Evolutionary conservation across 2,113 vertebrate genomes (phyloP), one percentile per base, ranked within the genome.

Genomic region (Pungitius pungitius): DNA sequence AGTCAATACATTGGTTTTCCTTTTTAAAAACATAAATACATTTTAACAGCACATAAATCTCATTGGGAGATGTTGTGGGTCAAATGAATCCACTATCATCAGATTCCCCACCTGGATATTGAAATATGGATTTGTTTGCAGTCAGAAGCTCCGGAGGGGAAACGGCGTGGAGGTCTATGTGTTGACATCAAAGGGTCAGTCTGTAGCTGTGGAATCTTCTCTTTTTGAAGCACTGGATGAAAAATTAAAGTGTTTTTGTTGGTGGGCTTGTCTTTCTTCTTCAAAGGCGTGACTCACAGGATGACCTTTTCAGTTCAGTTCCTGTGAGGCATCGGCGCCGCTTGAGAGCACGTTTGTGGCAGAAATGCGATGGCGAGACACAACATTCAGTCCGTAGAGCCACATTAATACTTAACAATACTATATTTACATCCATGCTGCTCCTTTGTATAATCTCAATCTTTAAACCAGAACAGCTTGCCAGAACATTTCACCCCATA

Each of bases 271-370:
- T 85, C 90, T 91, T 90, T 91, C 80, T 89, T 89, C 92, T 93
- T 92, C 92, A 93, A 92, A 93, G 89, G 82, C 75, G 52, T 74
- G 90, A 91, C 67, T 89, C 84, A 87, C 12, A 20, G 10, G 8
- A 43, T 81, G 84, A 92, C 90, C 88, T 92, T 91, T 30, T 85
- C 6, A n/a, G 69, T 65, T 78, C 66, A 80, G 78, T 72, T 80
- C 77, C 84, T 73, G 77, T 56, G 83, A 73, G 75, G 71, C 72
- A 52, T 71, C 56, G 11, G 52, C 55, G 69, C 45, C 56, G 61
- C 54, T 81, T 69, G 27, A 79, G 84, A 88, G 78, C 75, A n/a
- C 73, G 39, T 20, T 3, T 33, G 57, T 62, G 60, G 7, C 62
- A 68, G 43, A 80, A 52, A 54, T 17, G 52, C 30, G 3, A 7